Percentiles rank a stretch among this genome's conserved stretches.
phyloP scores from a whole-genome alignment of 2,888 invertebrate species.

The Uloborus plumipes region DNA sequence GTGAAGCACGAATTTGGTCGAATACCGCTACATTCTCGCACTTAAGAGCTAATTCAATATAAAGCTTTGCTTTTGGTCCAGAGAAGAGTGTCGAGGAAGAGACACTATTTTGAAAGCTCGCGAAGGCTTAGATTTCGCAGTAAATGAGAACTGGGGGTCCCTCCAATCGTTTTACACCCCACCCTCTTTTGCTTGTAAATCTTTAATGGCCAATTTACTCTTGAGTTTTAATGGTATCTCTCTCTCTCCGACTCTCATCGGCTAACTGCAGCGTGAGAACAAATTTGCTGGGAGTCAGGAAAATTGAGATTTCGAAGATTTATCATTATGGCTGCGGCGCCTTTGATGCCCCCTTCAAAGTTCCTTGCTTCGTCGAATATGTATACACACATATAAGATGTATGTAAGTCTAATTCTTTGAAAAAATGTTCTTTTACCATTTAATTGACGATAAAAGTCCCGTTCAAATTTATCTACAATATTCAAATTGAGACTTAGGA shows the following conservation, averaged over 20 bases:
- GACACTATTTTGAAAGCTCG: slow-evolving; percentile 20
- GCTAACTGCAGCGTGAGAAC: slow-evolving; percentile 44
- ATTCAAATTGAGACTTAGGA: no score
- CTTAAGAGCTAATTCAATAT: slow-evolving; percentile 57
- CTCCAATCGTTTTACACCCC: not conserved
- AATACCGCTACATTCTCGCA: slow-evolving; percentile 22
- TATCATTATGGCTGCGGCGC: slow-evolving; percentile 55
- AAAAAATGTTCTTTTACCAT: no score
- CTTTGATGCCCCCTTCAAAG: slow-evolving; percentile 6
- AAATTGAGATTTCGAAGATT: slow-evolving; percentile 59
- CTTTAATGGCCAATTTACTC: slow-evolving; percentile 56
- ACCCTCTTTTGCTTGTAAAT: slow-evolving; percentile 20
- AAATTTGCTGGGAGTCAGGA: slow-evolving; percentile 43
- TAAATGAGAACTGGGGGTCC: slow-evolving; percentile 3
- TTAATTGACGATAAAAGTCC: no score
- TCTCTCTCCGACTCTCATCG: slow-evolving; percentile 26
- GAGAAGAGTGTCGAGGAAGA: slow-evolving; percentile 4
- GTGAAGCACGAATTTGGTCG: slow-evolving; percentile 20
- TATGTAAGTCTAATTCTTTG: no score
- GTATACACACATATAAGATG: no score
- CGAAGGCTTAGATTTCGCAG: not conserved
- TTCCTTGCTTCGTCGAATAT: not conserved
- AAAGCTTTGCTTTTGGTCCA: slow-evolving; percentile 29
- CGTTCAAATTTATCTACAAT: no score
- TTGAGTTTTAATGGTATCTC: slow-evolving; percentile 46